Percentiles rank a stretch among this genome's conserved stretches.
These are phyloP conservation scores for Cetonia aurata DNA, from an alignment of 2,888 invertebrate species.

Conservation along the genomic window DNA sequence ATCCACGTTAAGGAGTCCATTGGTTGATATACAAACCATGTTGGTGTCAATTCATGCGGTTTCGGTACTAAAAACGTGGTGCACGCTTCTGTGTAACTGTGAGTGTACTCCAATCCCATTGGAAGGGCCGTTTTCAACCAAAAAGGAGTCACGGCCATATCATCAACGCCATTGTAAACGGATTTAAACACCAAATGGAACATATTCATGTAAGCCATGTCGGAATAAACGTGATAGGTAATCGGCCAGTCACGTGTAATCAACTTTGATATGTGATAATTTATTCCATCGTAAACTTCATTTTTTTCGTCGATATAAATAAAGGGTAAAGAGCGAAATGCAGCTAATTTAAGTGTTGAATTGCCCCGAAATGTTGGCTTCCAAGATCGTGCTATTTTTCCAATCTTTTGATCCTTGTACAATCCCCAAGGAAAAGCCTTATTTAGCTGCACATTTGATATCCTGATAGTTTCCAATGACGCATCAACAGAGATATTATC, in stretches of 20 bases:
- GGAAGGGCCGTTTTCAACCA: constrained; percentile 14
- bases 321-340: constrained; percentile 38
- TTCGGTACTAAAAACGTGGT: constrained; percentile 52
- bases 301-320: constrained; percentile 9
- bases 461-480: not conserved
- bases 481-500: not conserved
- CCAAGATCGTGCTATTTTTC: not conserved
- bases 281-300: constrained; percentile 36
- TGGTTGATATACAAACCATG: constrained; percentile 49
- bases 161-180: constrained; percentile 8
- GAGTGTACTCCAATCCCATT: constrained; percentile 28
- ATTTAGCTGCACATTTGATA: not conserved
- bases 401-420: constrained; percentile 5
- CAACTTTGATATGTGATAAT: constrained; percentile 21
- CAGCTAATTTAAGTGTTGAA: constrained; percentile 11
- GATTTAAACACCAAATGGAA: constrained; percentile 14
- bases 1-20: constrained; percentile 36
- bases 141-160: constrained; percentile 26
- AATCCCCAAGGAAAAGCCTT: not conserved
- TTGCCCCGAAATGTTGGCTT: not conserved
- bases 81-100: constrained; percentile 45
- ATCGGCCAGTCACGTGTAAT: constrained; percentile 27
- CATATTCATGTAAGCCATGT: constrained; percentile 27
- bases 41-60: constrained; percentile 45
- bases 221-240: constrained; percentile 11